phyloP scores from a whole-genome alignment of 1,140 invertebrate genomes.

The Ooceraea biroi region DNA sequence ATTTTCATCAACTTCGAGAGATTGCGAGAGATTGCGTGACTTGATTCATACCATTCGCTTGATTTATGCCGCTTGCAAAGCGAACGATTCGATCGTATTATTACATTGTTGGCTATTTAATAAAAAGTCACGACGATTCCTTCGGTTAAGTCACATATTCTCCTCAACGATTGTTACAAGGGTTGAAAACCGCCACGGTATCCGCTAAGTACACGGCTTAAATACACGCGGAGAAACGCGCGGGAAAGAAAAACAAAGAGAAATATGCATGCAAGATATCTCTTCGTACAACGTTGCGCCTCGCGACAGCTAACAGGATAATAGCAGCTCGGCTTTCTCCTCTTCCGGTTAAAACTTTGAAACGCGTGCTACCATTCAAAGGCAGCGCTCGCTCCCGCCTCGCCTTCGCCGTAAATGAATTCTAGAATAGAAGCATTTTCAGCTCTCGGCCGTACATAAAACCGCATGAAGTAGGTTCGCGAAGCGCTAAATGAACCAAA shows the following conservation, averaged over 20 bases:
- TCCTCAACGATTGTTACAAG: background rate
- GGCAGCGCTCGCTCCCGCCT: background rate
- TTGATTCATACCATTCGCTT: background rate
- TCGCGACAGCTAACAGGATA: background rate
- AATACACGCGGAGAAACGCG: background rate
- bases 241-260: background rate
- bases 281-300: background rate
- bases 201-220: background rate
- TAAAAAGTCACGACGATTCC: background rate
- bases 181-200: background rate
- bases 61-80: background rate
- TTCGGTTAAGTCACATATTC: too few relatives aligned
- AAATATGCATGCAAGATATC: background rate
- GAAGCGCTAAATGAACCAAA: constrained; percentile 16
- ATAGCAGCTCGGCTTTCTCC: background rate
- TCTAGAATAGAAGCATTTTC: background rate
- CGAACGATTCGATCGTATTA: constrained; percentile 7
- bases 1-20: constrained; percentile 1
- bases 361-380: background rate
- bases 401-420: background rate
- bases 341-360: background rate
- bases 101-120: too few relatives aligned
- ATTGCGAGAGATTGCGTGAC: background rate
- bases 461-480: background rate
- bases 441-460: background rate